These are phyloP conservation scores for Deladenus siricidicola DNA, from an alignment of 2,888 invertebrate genomes.

Conservation along the genomic window DNA sequence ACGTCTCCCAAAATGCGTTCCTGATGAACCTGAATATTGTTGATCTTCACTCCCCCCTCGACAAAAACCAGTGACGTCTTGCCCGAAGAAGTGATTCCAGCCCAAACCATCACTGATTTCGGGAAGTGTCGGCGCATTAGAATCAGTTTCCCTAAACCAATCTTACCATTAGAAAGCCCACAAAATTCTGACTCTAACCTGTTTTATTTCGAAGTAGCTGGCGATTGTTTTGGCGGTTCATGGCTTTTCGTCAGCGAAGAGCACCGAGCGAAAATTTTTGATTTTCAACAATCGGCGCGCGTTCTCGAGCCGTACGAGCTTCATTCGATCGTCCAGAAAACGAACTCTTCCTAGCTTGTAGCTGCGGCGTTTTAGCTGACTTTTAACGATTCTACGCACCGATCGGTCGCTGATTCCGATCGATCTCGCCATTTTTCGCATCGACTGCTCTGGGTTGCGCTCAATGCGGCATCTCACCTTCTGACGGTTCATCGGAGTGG, in stretches of 20 bases:
- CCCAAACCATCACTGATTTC: not conserved
- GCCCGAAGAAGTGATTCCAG: not conserved
- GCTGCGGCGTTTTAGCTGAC: not conserved
- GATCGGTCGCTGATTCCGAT: not conserved
- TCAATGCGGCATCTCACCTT: constrained; percentile 1
- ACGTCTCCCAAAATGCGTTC: not conserved
- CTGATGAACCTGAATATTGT: not conserved
- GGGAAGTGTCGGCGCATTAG: not conserved
- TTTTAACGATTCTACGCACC: constrained; percentile 12
- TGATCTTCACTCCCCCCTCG: not conserved
- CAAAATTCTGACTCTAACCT: constrained; percentile 3
- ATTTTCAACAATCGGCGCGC: not conserved
- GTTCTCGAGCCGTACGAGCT: too few species aligned
- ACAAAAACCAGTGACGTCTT: not conserved
- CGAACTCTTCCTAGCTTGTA: constrained; percentile 4
- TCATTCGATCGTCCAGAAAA: not conserved
- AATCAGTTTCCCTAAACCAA: not conserved
- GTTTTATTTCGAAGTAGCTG: not conserved
- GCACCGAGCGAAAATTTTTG: not conserved
- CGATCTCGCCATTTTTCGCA: constrained; percentile 3
- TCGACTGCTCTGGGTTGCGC: constrained; percentile 8
- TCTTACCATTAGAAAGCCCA: not conserved
- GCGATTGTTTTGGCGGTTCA: constrained; percentile 11
- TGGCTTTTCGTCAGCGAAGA: constrained; percentile 6
- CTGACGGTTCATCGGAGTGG: not conserved